Evolutionary conservation across 2,888 invertebrate genomes (phyloP), one percentile per base, ranked within the genome.

Genomic region (Actias luna): DNA sequence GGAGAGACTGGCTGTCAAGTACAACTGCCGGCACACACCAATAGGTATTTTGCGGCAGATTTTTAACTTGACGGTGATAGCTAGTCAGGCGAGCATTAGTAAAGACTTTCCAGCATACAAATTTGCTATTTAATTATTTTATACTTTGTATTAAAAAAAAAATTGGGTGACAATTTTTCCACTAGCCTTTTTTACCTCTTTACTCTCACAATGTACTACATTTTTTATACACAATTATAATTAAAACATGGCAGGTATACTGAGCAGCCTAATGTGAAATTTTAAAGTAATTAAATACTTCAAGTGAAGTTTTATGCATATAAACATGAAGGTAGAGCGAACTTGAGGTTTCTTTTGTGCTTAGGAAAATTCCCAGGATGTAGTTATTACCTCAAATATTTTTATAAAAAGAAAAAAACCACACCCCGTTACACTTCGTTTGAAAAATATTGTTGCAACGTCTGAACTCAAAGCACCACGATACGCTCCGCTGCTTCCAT

Each of bases 401-500:
- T 50, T 25, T 25, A 50, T 22, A 2, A 50, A 22, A 25, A 18
- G 22, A 5, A 46, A 46, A 42, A 46, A 46, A 14, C 5, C 46
- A 5, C 22, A 46, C 8, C 18, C 18, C 18, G 42, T 42, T 42
- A 42, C 42, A 12, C 46, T 25, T 50, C 46, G 46, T 50, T 50
- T 12, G 22, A 50, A 22, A 12, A 50, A 50, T 50, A 50, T 50
- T 14, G 14, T 22, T 22, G 12, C 25, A 50, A 3, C 12, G 25
- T 50, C 46, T 50, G 46, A 50, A 50, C 46, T 50, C 46, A 46
- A 22, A 46, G 46, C 22, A 46, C 12, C 12, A 25, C 46, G 46
- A 50, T 8, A 50, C 46, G 46, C 46, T 25, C 25, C 25, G 46
- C 22, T 50, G 12, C 22, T 50, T 50, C 25, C 46, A 22, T 25